Base-by-base conservation (phyloP, 1,140 invertebrate species). In the Chymomyza costata region DNA sequence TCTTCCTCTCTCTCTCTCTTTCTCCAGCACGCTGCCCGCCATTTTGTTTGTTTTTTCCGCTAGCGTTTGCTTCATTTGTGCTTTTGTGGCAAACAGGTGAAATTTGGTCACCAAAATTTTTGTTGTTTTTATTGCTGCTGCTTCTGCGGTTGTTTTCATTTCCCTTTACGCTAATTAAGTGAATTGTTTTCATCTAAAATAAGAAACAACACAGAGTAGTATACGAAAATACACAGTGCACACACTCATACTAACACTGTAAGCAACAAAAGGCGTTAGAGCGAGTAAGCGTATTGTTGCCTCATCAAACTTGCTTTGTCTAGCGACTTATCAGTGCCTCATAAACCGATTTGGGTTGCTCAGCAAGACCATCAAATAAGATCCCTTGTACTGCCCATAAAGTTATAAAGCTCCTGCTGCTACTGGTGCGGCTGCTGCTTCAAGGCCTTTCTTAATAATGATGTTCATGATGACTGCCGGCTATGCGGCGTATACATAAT, bases 161-260 rank as follows among this genome's bases (percentile, higher is more conserved):
- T 35, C 25, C 19, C 34, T 65, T 54, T 47, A 46, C 21, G 19
- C 53, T 64, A 65, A 71, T 71, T 66, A 46, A 45, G 13, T 40
- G 39, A 35, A 65, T 50, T 62, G 28, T 51, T 49, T 43, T 37
- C 38, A 49, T 55, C 11, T 25, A 48, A 52, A 45, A 31, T 17
- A 14, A 38, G 15, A 35, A 47, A 21, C 14, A 25, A 3, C 47
- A 10, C 25, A 5, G 25, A 5, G 10, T 28, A 28, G 10, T 6
- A 28, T 6, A 6, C 25, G 10, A 28, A 6, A 28, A 28, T n/a
- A n/a, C n/a, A n/a, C n/a, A n/a, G n/a, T n/a, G n/a, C n/a, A n/a
- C n/a, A n/a, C 35, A 37, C 31, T 51, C 45, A 18, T 37, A 32
- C 41, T 31, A 46, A 47, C 55, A 61, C 60, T 51, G 30, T 43